Evolutionary conservation across 2,888 invertebrate genomes (phyloP).

Genomic region (Polietes domitor): DNA sequence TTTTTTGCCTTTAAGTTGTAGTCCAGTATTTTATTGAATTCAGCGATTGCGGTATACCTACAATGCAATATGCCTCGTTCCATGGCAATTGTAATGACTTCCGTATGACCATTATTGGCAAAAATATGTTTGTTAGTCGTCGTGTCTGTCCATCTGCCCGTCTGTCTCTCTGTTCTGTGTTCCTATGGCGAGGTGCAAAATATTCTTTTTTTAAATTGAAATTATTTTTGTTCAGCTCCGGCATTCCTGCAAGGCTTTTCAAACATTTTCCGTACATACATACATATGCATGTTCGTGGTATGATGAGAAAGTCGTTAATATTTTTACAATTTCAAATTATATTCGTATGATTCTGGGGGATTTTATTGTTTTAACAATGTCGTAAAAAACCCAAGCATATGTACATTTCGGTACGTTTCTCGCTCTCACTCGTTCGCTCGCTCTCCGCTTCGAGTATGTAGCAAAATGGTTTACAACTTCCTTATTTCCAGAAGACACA

Average conservation of each 20-base stretch:
- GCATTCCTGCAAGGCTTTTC: constrained; percentile 14
- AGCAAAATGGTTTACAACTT: constrained; percentile 15
- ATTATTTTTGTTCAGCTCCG: constrained; percentile 16
- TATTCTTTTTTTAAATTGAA: constrained; percentile 29
- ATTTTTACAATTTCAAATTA: constrained; percentile 38
- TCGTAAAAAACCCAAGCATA: constrained; percentile 5
- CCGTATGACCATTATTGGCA: constrained; percentile 51
- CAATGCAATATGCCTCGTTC: constrained; percentile 4
- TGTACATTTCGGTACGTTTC: too few relatives aligned
- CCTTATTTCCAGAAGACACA: not conserved
- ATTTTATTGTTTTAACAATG: constrained; percentile 33
- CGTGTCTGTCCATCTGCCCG: not conserved
- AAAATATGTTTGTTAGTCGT: constrained; percentile 16
- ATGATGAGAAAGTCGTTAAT: constrained; percentile 22
- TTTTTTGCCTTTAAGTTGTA: constrained; percentile 17
- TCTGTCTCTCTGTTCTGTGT: not conserved
- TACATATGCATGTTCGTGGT: too few relatives aligned
- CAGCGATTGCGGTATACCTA: constrained; percentile 8
- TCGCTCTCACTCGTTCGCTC: too few relatives aligned
- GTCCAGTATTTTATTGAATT: constrained; percentile 23
- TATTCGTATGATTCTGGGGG: constrained; percentile 5
- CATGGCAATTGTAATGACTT: constrained; percentile 44
- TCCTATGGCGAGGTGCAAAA: constrained; percentile 1
- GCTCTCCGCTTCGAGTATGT: not conserved
- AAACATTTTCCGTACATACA: not conserved